phyloP scores from a whole-genome alignment of 2,113 vertebrate species.

The Sus scrofa region DNA sequence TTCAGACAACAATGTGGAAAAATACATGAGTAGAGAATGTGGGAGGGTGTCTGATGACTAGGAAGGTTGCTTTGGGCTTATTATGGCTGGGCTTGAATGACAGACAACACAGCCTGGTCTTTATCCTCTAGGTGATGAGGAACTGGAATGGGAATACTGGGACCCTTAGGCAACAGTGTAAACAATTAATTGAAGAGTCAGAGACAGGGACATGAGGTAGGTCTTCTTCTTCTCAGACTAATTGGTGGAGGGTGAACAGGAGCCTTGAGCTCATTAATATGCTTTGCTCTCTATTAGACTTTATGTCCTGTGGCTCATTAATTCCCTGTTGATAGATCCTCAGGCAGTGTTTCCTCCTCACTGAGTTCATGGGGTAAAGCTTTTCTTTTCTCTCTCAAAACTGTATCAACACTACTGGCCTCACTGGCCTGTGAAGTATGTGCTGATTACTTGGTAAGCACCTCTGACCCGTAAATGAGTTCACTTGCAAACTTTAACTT shows the following conservation, averaged over 20 bases:
- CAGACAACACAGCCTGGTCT: neutral
- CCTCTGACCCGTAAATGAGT: conserved; percentile 50
- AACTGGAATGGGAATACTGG: neutral
- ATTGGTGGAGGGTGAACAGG: conserved; percentile 47
- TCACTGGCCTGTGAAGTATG: neutral
- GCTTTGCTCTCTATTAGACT: conserved; percentile 70
- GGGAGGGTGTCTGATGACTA: neutral
- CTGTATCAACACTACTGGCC: neutral
- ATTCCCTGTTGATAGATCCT: conserved; percentile 67
- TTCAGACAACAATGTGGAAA: neutral
- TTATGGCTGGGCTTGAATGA: neutral
- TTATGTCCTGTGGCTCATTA: conserved; percentile 75
- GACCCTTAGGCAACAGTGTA: neutral
- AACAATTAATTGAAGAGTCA: neutral
- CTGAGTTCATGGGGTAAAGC: conserved; percentile 68
- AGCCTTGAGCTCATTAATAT: conserved; percentile 74
- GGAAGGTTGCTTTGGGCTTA: neutral
- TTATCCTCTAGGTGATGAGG: neutral
- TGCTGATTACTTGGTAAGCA: neutral
- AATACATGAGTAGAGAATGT: neutral
- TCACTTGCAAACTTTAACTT: conserved; percentile 59
- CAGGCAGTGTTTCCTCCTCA: conserved; percentile 54
- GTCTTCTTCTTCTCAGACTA: conserved; percentile 62
- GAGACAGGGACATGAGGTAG: conserved; percentile 28
- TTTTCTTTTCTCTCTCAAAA: conserved; percentile 64